These are phyloP conservation scores for Dryoscopus gambensis DNA, from an alignment of 2,113 vertebrate genomes.

Conservation along the genomic window DNA sequence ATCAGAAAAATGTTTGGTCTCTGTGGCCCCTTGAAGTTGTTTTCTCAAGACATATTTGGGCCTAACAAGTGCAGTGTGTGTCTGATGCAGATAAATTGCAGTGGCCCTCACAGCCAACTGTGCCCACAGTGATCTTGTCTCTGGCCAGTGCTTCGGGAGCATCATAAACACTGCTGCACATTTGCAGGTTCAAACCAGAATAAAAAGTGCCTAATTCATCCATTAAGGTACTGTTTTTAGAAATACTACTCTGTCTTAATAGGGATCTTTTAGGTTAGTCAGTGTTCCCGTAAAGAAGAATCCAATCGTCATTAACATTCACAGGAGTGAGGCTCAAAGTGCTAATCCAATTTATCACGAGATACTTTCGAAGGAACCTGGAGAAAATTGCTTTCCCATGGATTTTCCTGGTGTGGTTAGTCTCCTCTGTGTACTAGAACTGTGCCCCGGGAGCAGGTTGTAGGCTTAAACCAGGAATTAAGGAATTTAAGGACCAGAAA, in stretches of 20 bases:
- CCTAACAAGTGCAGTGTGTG: not conserved
- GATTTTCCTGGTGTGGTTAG: not conserved
- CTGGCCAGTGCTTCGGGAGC: not conserved
- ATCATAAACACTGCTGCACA: not conserved
- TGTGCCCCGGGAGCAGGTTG: not conserved
- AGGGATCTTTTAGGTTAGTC: not conserved
- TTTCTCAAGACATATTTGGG: not conserved
- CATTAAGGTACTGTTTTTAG: not conserved
- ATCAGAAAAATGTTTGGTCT: not conserved
- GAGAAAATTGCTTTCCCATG: not conserved
- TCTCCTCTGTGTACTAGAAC: not conserved
- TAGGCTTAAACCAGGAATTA: not conserved
- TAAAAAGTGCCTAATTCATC: not conserved
- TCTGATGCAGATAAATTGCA: not conserved
- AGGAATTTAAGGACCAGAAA: not conserved
- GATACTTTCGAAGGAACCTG: not conserved
- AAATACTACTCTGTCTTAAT: not conserved
- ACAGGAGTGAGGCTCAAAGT: not conserved
- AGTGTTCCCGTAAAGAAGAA: not conserved
- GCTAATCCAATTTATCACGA: not conserved
- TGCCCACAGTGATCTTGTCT: not conserved
- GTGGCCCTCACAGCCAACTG: not conserved
- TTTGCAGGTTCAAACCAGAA: not conserved
- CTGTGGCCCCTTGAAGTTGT: not conserved
- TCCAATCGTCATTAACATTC: not conserved